Conservation (phyloP, 2,113 vertebrate genomes). For the Crypturellus undulatus region DNA sequence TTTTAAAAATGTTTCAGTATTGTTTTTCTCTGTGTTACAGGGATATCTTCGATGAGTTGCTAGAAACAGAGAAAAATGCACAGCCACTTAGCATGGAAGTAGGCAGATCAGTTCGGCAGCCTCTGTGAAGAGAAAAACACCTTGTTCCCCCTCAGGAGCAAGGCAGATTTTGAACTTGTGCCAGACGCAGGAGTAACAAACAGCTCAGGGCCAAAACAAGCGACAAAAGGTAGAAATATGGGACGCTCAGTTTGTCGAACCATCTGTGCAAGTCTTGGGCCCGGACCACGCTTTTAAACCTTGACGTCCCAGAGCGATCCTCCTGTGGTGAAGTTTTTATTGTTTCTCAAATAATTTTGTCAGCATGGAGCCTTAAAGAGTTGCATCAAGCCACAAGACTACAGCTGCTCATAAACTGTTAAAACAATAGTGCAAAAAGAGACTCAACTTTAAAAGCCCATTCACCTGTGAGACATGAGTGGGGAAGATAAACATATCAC, state of each 20-base stretch:
- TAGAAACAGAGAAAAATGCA: constrained; percentile 88
- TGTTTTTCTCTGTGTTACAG: constrained; percentile 72
- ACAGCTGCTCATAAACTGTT: constrained; percentile 67
- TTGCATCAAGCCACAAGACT: constrained; percentile 70
- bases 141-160: constrained; percentile 58
- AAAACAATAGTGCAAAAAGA: constrained; percentile 66
- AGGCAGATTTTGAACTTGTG: constrained; percentile 66
- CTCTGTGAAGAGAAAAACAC: constrained; percentile 69
- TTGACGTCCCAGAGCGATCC: constrained; percentile 43
- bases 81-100: constrained; percentile 74
- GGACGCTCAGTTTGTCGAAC: constrained; percentile 28
- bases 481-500: constrained; percentile 60
- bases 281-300: constrained; percentile 51
- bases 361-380: constrained; percentile 80
- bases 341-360: constrained; percentile 66
- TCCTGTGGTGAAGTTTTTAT: constrained; percentile 68
- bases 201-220: constrained; percentile 81
- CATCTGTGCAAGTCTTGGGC: constrained; percentile 68
- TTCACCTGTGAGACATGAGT: constrained; percentile 38
- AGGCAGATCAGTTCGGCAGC: constrained; percentile 73
- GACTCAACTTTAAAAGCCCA: constrained; percentile 24
- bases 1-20: neutral
- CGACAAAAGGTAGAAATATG: constrained; percentile 51
- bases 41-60: constrained; percentile 94
- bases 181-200: constrained; percentile 74